A percentile compares a stretch with the other conserved stretches of the same genome.
These are phyloP conservation scores for Drosophila sordidula DNA, from an alignment of 2,888 invertebrate genomes.

Conservation along the genomic window DNA sequence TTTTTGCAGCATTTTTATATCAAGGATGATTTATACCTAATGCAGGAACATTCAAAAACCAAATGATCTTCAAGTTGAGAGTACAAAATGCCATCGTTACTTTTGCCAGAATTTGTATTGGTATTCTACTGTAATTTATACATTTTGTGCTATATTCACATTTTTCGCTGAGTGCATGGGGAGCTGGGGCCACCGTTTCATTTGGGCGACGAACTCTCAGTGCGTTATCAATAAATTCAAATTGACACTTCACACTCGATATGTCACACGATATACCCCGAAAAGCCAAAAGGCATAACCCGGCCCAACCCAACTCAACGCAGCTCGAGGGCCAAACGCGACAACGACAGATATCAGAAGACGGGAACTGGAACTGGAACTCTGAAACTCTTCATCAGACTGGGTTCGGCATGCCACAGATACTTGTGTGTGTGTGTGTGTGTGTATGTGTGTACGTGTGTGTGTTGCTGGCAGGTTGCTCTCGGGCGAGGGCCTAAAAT, in stretches of 20 bases:
- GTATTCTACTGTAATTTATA: too few relatives aligned
- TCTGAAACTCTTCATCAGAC: slow-evolving; percentile 12
- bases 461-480: slow-evolving; percentile 30
- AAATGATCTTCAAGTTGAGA: too few relatives aligned
- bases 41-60: neutral
- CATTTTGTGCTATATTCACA: too few relatives aligned
- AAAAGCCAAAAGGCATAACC: slow-evolving; percentile 17
- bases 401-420: slow-evolving; percentile 28
- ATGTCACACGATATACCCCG: slow-evolving; percentile 82
- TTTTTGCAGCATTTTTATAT: too few relatives aligned
- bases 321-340: slow-evolving; percentile 52
- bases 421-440: slow-evolving; percentile 10
- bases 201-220: slow-evolving; percentile 71
- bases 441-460: slow-evolving; percentile 4
- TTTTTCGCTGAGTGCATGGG: too few relatives aligned
- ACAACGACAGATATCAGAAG: slow-evolving; percentile 69
- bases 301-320: slow-evolving; percentile 47
- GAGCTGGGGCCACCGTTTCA: slow-evolving; percentile 35
- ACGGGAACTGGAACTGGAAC: slow-evolving; percentile 50
- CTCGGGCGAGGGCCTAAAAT: slow-evolving; percentile 52
- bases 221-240: slow-evolving; percentile 84
- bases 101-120: too few relatives aligned
- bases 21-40: too few relatives aligned
- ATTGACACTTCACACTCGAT: slow-evolving; percentile 85
- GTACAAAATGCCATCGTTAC: too few relatives aligned